Evolutionary conservation across 2,888 invertebrate species (phyloP), one percentile per base, ranked within the genome.

Genomic region (Hedychridium roseum): DNA sequence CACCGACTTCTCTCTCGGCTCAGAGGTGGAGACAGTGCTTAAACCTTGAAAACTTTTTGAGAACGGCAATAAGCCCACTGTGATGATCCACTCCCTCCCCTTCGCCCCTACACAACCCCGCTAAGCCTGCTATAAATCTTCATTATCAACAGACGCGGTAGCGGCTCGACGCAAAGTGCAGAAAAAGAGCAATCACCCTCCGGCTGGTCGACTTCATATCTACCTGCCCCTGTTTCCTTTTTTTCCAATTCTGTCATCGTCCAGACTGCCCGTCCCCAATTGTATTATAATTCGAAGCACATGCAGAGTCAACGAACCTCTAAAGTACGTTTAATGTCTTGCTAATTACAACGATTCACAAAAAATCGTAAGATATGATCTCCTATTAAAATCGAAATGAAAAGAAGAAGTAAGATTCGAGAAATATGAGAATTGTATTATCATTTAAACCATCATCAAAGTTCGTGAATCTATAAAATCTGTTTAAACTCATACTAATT

Each of bases 111-210:
- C n/a, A n/a, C n/a, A n/a, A n/a, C 47, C 34, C 40, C 16, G 28
- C 18, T 57, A 60, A 68, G 70, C 68, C 56, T 35, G 57, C 55
- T 60, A 71, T 73, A 73, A 72, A 73, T 73, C 71, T 72, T 72
- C 71, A 71, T 73, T 73, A 70, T n/a, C n/a, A n/a, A n/a, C n/a
- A n/a, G n/a, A n/a, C n/a, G n/a, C 50, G 60, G 57, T 62, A 60
- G 46, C 51, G 41, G 52, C 42, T 50, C 43, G 40, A 45, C 46
- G 50, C 62, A 50, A 43, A 50, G 48, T 40, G 14, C 17, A 34
- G 50, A 15, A 34, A 35, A 50, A 52, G 59, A n/a, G 48, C 7
- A 2, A 9, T 15, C 40, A 3, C 31, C 35, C 43, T 35, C 28
- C 18, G 15, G 12, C 20, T 23, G 31, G 20, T 18, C 32, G 34